Conservation (phyloP, 2,113 vertebrate genomes). For the Caloenas nicobarica region DNA sequence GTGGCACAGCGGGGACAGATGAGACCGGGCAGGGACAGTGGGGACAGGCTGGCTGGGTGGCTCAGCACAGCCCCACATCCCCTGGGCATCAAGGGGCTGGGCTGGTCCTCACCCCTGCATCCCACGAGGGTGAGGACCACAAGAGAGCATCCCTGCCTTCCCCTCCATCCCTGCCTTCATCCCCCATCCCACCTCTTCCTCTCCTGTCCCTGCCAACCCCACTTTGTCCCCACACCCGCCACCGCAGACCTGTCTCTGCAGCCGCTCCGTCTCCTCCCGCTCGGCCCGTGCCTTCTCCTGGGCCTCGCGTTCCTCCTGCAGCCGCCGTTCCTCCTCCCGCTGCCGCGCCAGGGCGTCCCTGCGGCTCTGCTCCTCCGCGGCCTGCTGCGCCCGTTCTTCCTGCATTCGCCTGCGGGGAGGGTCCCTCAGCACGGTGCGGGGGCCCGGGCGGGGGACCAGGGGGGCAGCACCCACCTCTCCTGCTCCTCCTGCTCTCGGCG, state of each 20-base stretch:
- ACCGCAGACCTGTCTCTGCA: slow-evolving; percentile 87
- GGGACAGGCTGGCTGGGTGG: background rate
- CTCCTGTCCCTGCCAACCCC: background rate
- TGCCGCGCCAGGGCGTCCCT: slow-evolving; percentile 80
- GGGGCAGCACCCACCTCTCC: slow-evolving; percentile 80
- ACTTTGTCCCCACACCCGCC: fast-evolving
- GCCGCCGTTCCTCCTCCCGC: slow-evolving; percentile 75
- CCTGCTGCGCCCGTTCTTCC: slow-evolving; percentile 81
- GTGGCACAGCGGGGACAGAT: background rate
- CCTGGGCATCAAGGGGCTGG: background rate
- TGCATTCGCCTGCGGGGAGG: slow-evolving; percentile 73
- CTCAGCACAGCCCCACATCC: background rate
- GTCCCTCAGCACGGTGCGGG: background rate
- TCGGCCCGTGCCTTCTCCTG: slow-evolving; percentile 80
- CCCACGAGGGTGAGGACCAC: background rate
- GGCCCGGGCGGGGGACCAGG: fast-evolving
- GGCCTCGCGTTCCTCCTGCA: slow-evolving; percentile 75
- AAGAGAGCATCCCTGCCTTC: background rate
- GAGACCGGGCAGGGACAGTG: background rate
- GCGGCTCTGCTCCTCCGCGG: slow-evolving; percentile 80
- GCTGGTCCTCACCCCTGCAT: background rate
- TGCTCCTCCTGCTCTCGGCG: slow-evolving; percentile 85
- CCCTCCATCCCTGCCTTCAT: background rate
- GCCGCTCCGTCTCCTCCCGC: slow-evolving; percentile 85
- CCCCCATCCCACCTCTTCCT: background rate